Evolutionary conservation across 2,797 vertebrate species (phyloP).

Genomic region (Arrhamphus sclerolepis): DNA sequence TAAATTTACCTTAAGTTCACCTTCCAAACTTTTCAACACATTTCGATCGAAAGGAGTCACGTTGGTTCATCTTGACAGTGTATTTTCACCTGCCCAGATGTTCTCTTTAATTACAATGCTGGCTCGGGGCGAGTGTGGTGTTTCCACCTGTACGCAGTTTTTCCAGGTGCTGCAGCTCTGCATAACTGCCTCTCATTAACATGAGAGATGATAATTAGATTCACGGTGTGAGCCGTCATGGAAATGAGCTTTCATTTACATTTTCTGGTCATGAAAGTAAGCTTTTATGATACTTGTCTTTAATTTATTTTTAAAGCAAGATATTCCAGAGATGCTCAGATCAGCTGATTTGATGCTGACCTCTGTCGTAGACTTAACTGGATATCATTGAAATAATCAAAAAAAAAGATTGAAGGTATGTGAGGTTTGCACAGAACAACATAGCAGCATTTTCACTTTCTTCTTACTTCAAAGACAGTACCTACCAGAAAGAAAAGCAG

Average conservation of each 20-base stretch:
- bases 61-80: constrained; percentile 9
- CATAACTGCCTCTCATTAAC: constrained; percentile 55
- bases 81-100: constrained; percentile 61
- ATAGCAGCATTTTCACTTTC: no score
- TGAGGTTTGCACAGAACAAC: background rate
- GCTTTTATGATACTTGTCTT: background rate
- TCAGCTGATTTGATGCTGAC: background rate
- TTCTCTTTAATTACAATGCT: constrained; percentile 60
- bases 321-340: background rate
- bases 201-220: constrained; percentile 48
- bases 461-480: no score
- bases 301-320: background rate
- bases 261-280: background rate
- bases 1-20: constrained; percentile 41
- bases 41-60: constrained; percentile 32
- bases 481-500: no score
- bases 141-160: constrained; percentile 41
- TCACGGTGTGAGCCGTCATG: constrained; percentile 4
- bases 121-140: constrained; percentile 41
- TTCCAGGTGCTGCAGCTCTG: constrained; percentile 58
- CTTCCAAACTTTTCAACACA: constrained; percentile 40
- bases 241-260: background rate
- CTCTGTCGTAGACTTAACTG: background rate
- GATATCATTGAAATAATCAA: no score
- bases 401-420: no score